phyloP scores from a whole-genome alignment of 2,888 invertebrate genomes.

The Agrilus biguttatus region DNA sequence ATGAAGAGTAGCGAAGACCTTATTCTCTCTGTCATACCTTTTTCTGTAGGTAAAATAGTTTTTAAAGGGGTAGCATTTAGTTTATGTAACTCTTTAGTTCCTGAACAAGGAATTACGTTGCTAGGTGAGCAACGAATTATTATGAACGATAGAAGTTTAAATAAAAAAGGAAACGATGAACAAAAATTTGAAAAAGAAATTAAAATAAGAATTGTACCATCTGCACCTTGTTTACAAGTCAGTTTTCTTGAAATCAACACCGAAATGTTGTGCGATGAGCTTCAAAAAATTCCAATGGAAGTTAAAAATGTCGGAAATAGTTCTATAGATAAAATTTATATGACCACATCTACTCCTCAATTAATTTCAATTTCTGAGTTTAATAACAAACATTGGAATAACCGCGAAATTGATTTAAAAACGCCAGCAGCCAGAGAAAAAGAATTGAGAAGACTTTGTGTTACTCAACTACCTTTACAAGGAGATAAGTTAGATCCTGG shows the following conservation, averaged over 20 bases:
- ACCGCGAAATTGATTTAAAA: constrained; percentile 16
- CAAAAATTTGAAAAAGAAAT: constrained; percentile 38
- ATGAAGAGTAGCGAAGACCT: constrained; percentile 47
- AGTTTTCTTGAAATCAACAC: constrained; percentile 21
- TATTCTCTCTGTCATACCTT: constrained; percentile 57
- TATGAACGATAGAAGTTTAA: constrained; percentile 41
- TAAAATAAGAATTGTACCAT: constrained; percentile 58
- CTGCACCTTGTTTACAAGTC: constrained; percentile 73
- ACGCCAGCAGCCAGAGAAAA: constrained; percentile 20
- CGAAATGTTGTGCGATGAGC: constrained; percentile 59
- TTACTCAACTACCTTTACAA: constrained; percentile 30
- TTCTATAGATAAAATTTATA: constrained; percentile 43
- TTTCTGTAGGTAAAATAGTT: constrained; percentile 55
- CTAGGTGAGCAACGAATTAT: constrained; percentile 43
- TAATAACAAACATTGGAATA: constrained; percentile 5
- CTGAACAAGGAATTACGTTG: constrained; percentile 32
- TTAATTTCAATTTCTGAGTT: constrained; percentile 31
- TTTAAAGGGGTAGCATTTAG: constrained; percentile 50
- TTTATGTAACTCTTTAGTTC: constrained; percentile 19
- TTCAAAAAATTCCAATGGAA: constrained; percentile 51
- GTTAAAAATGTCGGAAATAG: constrained; percentile 55
- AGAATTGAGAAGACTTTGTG: constrained; percentile 29
- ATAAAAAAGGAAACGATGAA: constrained; percentile 30
- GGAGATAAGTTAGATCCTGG: constrained; percentile 37
- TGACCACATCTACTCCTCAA: constrained; percentile 58